Base-by-base conservation (phyloP, 2,113 vertebrate species). In the Balaenoptera acutorostrata region DNA sequence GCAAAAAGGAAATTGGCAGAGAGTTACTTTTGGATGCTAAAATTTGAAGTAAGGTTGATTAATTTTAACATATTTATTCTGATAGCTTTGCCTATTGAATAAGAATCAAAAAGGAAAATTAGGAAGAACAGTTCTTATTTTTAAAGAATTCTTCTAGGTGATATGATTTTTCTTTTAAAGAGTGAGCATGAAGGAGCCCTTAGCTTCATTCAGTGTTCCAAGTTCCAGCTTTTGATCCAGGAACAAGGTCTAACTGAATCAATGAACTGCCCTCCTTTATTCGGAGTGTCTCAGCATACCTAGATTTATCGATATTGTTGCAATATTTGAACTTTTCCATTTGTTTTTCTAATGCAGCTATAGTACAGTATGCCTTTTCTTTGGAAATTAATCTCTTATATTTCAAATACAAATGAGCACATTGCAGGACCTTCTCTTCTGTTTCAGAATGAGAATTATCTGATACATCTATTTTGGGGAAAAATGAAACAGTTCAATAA, bases 381-480 rank as follows among this genome's bases (percentile, higher is more conserved):
- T 66, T 61, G 46, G 49, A 15, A 88, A 68, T 78, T 89, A 69
- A 20, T 8, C 10, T 81, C 7, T 18, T 64, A 23, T 61, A 59
- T 74, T 97, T 96, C 36, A 71, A 71, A 95, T 72, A 21, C 39
- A 90, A 69, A 68, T 36, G 10, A 46, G 55, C 20, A 52, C 15
- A 69, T 39, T 64, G 10, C 33, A 92, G 46, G 29, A n/a, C 15
- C 23, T 77, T 88, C 41, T 64, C 23, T 86, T 88, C 90, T 91
- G 33, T 96, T 89, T 87, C n/a, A 90, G 77, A 84, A 81, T 88
- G 36, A 96, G 46, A 91, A 69, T 80, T 69, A 69, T 69, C n/a
- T 96, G 68, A 27, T 93, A 83, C 25, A 6, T 61, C 33, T 44
- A 5, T 33, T 90, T 83, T 39, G 18, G 4, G 46, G 33, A 27